These are phyloP conservation scores for Acanthopagrus latus DNA, from an alignment of 2,797 vertebrate genomes.

Conservation along the genomic window DNA sequence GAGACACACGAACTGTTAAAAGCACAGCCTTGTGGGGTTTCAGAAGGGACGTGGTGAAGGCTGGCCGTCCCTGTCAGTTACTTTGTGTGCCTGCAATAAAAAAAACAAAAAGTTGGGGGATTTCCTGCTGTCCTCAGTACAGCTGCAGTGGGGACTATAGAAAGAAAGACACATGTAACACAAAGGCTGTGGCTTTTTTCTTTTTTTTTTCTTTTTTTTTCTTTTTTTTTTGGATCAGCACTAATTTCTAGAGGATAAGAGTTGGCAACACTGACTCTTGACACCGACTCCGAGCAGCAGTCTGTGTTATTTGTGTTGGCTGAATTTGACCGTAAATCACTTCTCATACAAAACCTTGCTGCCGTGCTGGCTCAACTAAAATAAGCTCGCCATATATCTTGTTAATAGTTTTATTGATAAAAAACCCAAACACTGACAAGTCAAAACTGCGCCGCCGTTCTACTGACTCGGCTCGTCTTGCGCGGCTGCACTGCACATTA, in stretches of 20 bases:
- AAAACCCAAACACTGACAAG: background rate
- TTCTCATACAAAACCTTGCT: background rate
- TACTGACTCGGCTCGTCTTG: background rate
- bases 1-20: slow-evolving; percentile 22
- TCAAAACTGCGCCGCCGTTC: background rate
- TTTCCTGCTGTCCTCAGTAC: background rate
- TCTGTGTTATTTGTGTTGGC: background rate
- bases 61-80: slow-evolving; percentile 2
- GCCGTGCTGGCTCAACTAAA: background rate
- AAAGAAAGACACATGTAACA: background rate
- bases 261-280: background rate
- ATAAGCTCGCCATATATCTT: background rate
- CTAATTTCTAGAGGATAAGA: slow-evolving; percentile 3
- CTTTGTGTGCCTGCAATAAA: background rate
- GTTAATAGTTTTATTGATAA: background rate
- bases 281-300: background rate
- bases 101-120: background rate
- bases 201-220: slow-evolving; percentile 18
- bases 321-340: background rate
- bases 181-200: slow-evolving; percentile 5
- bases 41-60: slow-evolving; percentile 6
- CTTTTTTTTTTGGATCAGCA: background rate
- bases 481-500: slow-evolving; percentile 16
- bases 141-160: background rate
- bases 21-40: slow-evolving; percentile 33